phyloP scores from a whole-genome alignment of 2,113 vertebrate species.

The Seriola aureovittata region DNA sequence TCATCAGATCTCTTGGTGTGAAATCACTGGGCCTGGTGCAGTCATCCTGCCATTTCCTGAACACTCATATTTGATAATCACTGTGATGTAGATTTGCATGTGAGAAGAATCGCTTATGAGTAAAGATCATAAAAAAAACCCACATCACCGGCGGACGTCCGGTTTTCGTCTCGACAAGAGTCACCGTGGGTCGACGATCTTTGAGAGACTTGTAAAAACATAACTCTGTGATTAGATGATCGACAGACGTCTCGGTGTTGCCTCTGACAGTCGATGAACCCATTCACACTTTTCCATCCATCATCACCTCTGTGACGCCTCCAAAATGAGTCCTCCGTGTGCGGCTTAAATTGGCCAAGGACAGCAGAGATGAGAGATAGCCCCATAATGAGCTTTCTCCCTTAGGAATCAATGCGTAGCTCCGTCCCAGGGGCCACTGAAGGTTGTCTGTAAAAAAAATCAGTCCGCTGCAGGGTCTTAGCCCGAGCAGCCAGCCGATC shows the following conservation, averaged over 20 bases:
- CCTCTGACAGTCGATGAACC: constrained; percentile 45
- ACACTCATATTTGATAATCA: neutral
- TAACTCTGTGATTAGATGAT: constrained; percentile 20
- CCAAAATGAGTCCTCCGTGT: constrained; percentile 58
- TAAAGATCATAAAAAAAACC: neutral
- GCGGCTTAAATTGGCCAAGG: constrained; percentile 76
- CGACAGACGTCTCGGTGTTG: constrained; percentile 11
- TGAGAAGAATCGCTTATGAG: constrained; percentile 3
- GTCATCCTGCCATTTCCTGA: neutral
- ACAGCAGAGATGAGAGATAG: constrained; percentile 78
- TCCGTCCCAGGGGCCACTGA: constrained; percentile 63
- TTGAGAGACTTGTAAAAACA: constrained; percentile 20
- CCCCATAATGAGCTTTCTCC: constrained; percentile 75
- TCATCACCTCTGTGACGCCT: constrained; percentile 58
- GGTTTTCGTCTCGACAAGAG: neutral
- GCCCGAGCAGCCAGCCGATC: constrained; percentile 31
- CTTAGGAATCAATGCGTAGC: constrained; percentile 73
- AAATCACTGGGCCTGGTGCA: neutral
- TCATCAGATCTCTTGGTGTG: neutral
- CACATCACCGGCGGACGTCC: neutral
- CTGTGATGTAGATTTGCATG: neutral
- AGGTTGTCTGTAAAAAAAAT: constrained; percentile 73
- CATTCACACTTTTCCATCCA: constrained; percentile 50
- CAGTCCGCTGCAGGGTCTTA: constrained; percentile 40
- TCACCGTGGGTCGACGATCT: neutral